phyloP scores from a whole-genome alignment of 2,113 vertebrate species.

The Crotalus tigris region DNA sequence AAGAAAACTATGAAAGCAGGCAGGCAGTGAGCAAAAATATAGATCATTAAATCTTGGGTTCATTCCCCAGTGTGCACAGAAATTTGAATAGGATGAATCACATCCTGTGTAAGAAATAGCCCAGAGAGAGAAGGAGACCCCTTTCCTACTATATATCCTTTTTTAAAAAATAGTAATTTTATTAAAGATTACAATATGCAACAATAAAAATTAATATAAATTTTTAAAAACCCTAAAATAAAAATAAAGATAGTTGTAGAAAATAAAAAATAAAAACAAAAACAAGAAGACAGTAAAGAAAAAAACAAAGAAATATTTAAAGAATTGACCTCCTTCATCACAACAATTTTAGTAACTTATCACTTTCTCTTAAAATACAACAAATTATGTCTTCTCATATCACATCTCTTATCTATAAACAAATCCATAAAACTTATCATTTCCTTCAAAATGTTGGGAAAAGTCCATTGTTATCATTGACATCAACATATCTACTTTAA shows the following conservation, averaged over 20 bases:
- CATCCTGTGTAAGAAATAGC: not conserved
- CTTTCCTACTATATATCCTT: not conserved
- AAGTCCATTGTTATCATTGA: not conserved
- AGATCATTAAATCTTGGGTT: not conserved
- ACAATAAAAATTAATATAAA: not conserved
- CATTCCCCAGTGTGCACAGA: not conserved
- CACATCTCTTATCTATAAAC: not conserved
- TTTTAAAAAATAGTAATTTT: not conserved
- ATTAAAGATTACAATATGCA: not conserved
- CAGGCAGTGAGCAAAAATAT: not conserved
- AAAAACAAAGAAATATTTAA: not conserved
- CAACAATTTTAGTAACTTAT: not conserved
- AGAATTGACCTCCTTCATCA: not conserved
- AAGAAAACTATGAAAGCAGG: not conserved
- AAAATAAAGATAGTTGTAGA: not conserved
- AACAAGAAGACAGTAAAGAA: not conserved
- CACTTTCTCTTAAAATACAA: not conserved
- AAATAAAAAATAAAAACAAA: not conserved
- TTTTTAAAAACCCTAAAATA: not conserved
- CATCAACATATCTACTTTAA: not conserved
- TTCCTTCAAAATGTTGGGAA: not conserved
- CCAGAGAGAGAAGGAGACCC: not conserved
- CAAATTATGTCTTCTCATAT: not conserved
- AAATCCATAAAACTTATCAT: not conserved
- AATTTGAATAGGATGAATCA: not conserved